Conservation (phyloP, 2,888 invertebrate species). For the Tigriopus californicus region DNA sequence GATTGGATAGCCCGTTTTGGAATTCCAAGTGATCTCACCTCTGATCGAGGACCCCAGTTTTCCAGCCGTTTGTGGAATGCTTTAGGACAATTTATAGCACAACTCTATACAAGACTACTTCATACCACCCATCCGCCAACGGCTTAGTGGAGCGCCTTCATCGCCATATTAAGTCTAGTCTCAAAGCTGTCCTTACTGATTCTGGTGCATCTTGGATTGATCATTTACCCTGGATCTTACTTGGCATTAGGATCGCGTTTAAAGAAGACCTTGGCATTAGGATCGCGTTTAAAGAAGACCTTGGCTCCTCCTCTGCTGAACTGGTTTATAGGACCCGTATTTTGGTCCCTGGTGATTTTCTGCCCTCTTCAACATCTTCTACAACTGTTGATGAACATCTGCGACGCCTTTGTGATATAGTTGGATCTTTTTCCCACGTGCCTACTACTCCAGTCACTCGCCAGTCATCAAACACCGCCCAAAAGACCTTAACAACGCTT, state of each 20-base stretch:
- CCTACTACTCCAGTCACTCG: no score
- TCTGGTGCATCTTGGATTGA: slow-evolving; percentile 18
- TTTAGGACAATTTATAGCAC: not conserved
- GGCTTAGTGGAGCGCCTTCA: slow-evolving; percentile 22
- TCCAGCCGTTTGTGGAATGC: slow-evolving; percentile 17
- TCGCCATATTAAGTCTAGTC: slow-evolving; percentile 21
- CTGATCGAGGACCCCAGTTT: slow-evolving; percentile 20
- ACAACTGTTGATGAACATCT: no score
- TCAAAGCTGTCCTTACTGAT: slow-evolving; percentile 15
- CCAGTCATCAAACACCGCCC: no score
- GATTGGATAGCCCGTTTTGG: slow-evolving; percentile 21
- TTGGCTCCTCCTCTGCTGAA: slow-evolving; percentile 19
- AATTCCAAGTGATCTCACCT: slow-evolving; percentile 20
- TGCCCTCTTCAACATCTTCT: no score
- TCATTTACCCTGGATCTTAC: slow-evolving; percentile 20
- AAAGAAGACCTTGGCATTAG: no score
- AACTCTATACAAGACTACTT: slow-evolving; percentile 5
- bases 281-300: no score
- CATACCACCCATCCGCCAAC: slow-evolving; percentile 14
- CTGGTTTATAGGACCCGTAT: slow-evolving; percentile 20
- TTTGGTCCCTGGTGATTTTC: slow-evolving; percentile 18
- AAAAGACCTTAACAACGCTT: no score
- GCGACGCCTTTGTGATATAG: no score
- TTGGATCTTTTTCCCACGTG: no score
- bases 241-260: slow-evolving; percentile 17